phyloP scores from a whole-genome alignment of 2,888 invertebrate species.

The Formica aserva region DNA sequence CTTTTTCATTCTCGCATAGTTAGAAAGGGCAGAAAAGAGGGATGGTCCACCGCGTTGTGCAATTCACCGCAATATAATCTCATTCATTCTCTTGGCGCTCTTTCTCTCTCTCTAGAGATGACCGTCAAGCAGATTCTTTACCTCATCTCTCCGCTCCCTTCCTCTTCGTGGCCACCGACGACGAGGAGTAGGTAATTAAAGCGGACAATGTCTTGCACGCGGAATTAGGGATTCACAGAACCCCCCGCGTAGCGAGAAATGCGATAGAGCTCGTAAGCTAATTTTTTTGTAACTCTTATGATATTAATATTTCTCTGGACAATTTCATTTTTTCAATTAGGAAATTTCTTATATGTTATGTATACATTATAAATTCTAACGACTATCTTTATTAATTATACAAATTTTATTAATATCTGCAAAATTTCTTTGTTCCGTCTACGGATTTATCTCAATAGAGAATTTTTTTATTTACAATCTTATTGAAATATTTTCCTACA shows the following conservation, averaged over 20 bases:
- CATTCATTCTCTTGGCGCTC: slow-evolving; percentile 53
- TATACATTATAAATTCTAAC: neutral
- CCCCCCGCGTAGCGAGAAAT: slow-evolving; percentile 67
- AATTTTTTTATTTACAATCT: neutral
- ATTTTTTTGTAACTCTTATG: neutral
- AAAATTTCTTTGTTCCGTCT: neutral
- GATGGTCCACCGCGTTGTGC: slow-evolving; percentile 52
- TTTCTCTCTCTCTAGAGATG: slow-evolving; percentile 2
- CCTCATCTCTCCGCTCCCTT: slow-evolving; percentile 15
- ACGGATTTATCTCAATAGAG: neutral
- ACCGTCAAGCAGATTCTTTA: slow-evolving; percentile 22
- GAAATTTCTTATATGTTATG: neutral
- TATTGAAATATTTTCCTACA: neutral
- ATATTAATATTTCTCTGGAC: neutral
- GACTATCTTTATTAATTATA: neutral
- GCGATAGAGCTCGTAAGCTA: slow-evolving; percentile 51
- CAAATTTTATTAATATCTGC: neutral
- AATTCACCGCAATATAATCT: slow-evolving; percentile 68
- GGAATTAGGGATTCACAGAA: slow-evolving; percentile 64
- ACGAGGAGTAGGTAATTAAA: slow-evolving; percentile 73
- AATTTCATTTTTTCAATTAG: slow-evolving; percentile 6
- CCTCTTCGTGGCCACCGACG: slow-evolving; percentile 69
- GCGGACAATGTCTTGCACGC: slow-evolving; percentile 74
- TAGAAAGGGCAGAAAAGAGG: slow-evolving; percentile 42
- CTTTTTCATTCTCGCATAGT: slow-evolving; percentile 51